Percentiles rank a stretch among this genome's conserved stretches.
Conservation (phyloP, 2,888 invertebrate species). For the Syrphus vitripennis region DNA sequence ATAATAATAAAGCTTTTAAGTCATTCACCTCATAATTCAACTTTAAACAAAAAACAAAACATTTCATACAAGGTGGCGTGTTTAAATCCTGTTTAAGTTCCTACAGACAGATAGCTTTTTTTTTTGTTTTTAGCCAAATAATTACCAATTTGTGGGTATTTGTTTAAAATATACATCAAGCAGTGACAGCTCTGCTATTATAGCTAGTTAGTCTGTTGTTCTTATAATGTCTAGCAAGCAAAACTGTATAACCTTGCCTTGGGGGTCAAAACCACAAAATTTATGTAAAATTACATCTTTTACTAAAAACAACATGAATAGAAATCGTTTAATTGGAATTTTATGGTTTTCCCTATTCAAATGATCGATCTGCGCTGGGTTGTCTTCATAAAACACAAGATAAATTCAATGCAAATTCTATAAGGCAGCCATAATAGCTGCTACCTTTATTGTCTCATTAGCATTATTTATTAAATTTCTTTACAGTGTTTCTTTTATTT, state of each 20-base stretch:
- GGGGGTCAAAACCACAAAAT: conserved; percentile 23
- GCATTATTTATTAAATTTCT: conserved; percentile 49
- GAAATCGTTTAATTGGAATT: conserved; percentile 59
- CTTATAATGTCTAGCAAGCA: background rate
- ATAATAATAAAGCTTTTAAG: background rate
- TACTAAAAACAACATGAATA: conserved; percentile 48
- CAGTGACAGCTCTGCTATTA: conserved; percentile 26
- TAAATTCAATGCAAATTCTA: conserved; percentile 45
- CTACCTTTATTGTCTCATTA: conserved; percentile 14
- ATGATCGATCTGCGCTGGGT: background rate
- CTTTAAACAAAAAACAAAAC: conserved; percentile 40
- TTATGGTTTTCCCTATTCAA: conserved; percentile 15
- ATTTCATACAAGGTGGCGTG: conserved; percentile 36
- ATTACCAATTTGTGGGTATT: conserved; percentile 49
- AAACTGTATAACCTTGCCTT: background rate
- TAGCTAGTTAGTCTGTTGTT: conserved; percentile 27
- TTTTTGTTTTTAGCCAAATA: conserved; percentile 20
- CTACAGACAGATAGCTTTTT: background rate
- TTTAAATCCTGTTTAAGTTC: conserved; percentile 31
- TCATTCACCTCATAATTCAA: conserved; percentile 41
- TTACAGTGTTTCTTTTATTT: background rate
- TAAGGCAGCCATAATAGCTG: no score
- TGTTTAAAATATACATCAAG: conserved; percentile 52
- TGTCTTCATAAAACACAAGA: conserved; percentile 2
- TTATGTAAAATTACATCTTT: conserved; percentile 57